Percentiles rank a stretch among this genome's conserved stretches.
These are phyloP conservation scores for Myripristis murdjan DNA, from an alignment of 2,797 vertebrate species.

Conservation along the genomic window DNA sequence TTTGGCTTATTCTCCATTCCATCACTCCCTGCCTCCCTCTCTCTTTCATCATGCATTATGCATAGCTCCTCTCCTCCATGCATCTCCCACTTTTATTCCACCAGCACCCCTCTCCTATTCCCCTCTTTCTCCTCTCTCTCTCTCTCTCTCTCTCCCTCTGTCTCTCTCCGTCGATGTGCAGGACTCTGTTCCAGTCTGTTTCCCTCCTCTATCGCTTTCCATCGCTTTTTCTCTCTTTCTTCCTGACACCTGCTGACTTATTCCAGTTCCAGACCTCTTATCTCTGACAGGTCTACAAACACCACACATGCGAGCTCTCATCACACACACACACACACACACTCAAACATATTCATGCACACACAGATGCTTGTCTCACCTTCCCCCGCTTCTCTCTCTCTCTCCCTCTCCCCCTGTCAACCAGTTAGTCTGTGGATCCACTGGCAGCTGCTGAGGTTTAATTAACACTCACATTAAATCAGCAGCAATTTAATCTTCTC, in stretches of 20 bases:
- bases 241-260: not conserved
- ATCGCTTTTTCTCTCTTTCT: not conserved
- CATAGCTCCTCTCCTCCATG: not conserved
- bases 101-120: not conserved
- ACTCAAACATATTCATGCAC: too few relatives aligned
- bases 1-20: not conserved
- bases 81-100: too few relatives aligned
- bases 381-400: not conserved
- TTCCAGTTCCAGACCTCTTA: not conserved
- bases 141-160: conserved; percentile 4
- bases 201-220: not conserved
- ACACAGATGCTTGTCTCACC: not conserved
- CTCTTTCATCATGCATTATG: conserved; percentile 2
- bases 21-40: not conserved
- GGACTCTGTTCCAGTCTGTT: too few relatives aligned
- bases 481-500: conserved; percentile 41
- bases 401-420: conserved; percentile 8
- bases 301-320: too few relatives aligned
- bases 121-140: not conserved
- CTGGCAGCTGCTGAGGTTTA: conserved; percentile 46
- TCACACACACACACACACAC: too few relatives aligned
- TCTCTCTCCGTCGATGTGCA: not conserved
- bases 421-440: conserved; percentile 20
- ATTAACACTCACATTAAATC: conserved; percentile 58
- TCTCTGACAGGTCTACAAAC: conserved; percentile 14